Conservation (phyloP, 2,113 vertebrate genomes). For the Bothrops jararaca region DNA sequence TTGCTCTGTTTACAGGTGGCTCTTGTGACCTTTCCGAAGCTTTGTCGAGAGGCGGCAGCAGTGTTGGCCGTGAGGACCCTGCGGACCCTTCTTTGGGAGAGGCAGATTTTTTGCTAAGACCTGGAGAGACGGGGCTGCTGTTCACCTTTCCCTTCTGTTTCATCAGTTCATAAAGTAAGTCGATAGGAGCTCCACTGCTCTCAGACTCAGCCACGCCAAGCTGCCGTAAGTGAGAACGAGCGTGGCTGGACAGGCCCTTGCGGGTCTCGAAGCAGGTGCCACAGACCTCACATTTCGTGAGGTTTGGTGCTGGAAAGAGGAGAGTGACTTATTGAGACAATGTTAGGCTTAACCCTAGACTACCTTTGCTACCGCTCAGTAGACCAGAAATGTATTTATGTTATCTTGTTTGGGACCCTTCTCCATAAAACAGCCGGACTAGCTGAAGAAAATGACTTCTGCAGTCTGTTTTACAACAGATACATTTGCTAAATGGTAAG, state of each 20-base stretch:
- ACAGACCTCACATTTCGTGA: constrained; percentile 87
- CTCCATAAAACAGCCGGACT: neutral
- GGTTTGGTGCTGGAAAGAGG: constrained; percentile 68
- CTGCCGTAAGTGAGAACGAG: constrained; percentile 88
- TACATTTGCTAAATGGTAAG: neutral
- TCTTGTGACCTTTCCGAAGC: constrained; percentile 54
- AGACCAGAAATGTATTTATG: neutral
- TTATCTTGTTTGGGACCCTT: constrained; percentile 3
- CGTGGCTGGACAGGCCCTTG: constrained; percentile 87
- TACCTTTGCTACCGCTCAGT: constrained; percentile 21
- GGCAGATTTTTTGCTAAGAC: constrained; percentile 65
- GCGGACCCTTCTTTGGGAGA: constrained; percentile 60
- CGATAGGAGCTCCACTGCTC: constrained; percentile 84
- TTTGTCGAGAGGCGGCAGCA: constrained; percentile 62
- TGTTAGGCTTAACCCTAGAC: constrained; percentile 13
- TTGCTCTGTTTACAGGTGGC: constrained; percentile 69
- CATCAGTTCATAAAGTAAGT: constrained; percentile 84
- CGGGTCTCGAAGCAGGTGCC: constrained; percentile 85
- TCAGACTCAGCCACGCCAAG: constrained; percentile 85
- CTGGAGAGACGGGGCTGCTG: constrained; percentile 38
- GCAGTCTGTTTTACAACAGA: neutral
- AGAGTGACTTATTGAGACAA: constrained; percentile 33
- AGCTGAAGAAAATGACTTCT: neutral
- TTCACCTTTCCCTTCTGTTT: constrained; percentile 78
- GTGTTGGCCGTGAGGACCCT: constrained; percentile 48